Percentiles rank a stretch among this genome's conserved stretches.
phyloP scores from a whole-genome alignment of 2,797 vertebrate species.

The Anisognathus igniventris region DNA sequence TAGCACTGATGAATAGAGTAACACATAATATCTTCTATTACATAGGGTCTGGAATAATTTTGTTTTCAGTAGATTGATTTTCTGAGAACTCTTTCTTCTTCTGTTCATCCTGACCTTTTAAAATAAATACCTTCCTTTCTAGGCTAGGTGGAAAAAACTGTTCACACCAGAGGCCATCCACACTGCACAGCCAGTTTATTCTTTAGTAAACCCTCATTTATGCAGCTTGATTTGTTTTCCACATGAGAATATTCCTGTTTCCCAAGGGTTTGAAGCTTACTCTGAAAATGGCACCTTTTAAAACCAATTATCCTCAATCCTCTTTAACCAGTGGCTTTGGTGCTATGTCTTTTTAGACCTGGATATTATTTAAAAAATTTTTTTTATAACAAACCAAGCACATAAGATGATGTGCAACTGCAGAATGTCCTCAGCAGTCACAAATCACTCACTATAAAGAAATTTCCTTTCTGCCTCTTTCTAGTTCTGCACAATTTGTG shows the following conservation, averaged over 20 bases:
- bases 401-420: neutral
- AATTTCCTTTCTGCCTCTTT: neutral
- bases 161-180: neutral
- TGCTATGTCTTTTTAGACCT: neutral
- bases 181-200: neutral
- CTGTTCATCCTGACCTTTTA: neutral
- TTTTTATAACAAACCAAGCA: neutral
- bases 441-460: neutral
- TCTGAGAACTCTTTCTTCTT: neutral
- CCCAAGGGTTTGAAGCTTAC: neutral
- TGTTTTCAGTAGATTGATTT: neutral
- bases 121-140: neutral
- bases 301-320: neutral
- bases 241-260: neutral
- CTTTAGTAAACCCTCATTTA: neutral
- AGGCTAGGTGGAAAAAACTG: neutral
- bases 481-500: neutral
- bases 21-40: neutral
- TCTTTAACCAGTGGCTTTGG: neutral
- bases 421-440: neutral
- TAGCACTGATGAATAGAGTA: neutral
- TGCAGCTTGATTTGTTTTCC: neutral
- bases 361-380: neutral
- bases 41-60: neutral
- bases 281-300: neutral